Evolutionary conservation across 2,797 vertebrate genomes (phyloP).

Genomic region (Thalassophryne amazonica): DNA sequence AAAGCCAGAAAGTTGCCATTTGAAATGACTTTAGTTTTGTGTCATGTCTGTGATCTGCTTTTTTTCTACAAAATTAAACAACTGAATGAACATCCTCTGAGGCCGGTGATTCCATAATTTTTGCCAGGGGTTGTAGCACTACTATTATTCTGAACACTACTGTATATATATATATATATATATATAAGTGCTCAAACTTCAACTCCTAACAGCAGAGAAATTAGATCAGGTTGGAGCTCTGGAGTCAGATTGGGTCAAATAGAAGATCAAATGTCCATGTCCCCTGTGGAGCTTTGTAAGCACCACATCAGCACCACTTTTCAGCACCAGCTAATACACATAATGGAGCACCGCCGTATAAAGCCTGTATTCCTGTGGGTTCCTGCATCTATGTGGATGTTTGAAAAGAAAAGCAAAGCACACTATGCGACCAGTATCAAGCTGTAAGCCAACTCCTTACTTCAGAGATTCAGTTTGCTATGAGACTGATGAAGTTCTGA

Average conservation of each 20-base stretch:
- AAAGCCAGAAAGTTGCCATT: too few species aligned
- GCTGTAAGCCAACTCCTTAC: not conserved
- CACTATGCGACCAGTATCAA: not conserved
- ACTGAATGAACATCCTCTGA: too few species aligned
- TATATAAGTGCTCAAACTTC: conserved; percentile 15
- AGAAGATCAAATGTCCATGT: conserved; percentile 74
- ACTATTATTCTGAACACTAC: too few species aligned
- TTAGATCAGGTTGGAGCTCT: conserved; percentile 58
- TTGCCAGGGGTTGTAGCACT: too few species aligned
- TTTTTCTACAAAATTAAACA: too few species aligned
- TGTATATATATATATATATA: too few species aligned
- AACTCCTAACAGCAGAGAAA: conserved; percentile 52
- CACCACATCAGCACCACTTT: conserved; percentile 74
- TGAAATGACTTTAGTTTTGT: too few species aligned
- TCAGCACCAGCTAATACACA: conserved; percentile 73
- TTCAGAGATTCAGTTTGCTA: not conserved
- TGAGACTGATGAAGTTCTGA: not conserved
- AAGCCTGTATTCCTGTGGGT: conserved; percentile 51
- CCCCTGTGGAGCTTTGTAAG: conserved; percentile 72
- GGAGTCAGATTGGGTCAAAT: conserved; percentile 66
- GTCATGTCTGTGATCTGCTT: too few species aligned
- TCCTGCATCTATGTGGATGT: conserved; percentile 17
- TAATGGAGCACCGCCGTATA: conserved; percentile 69
- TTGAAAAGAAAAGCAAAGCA: conserved; percentile 34
- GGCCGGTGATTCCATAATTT: too few species aligned